Percentiles rank a stretch among this genome's conserved stretches.
Evolutionary conservation across 2,113 vertebrate genomes (phyloP).

Genomic region (Fukomys damarensis): DNA sequence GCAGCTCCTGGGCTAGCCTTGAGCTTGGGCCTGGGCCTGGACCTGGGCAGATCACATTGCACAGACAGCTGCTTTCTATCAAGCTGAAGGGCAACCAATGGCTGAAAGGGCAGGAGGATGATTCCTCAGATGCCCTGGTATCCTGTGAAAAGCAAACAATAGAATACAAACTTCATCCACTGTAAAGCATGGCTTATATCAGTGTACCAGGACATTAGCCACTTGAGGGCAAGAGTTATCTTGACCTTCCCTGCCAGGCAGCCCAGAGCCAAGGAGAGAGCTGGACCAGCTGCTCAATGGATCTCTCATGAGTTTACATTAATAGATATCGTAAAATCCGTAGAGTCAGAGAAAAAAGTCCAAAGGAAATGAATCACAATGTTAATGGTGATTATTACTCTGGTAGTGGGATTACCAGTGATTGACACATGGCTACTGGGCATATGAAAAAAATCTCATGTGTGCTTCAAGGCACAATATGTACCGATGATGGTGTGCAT

Average conservation of each 20-base stretch:
- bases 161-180: not conserved
- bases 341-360: not conserved
- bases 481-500: not conserved
- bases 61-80: conserved; percentile 42
- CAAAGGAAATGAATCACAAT: conserved; percentile 37
- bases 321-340: not conserved
- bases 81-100: conserved; percentile 12
- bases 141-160: not conserved
- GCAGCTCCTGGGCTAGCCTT: not conserved
- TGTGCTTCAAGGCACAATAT: not conserved
- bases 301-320: not conserved
- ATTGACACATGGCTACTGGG: not conserved
- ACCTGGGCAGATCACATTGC: not conserved
- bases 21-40: not conserved
- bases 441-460: not conserved
- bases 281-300: not conserved
- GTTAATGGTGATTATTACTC: not conserved
- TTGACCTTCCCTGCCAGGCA: not conserved
- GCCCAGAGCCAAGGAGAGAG: not conserved
- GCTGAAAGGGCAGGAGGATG: not conserved
- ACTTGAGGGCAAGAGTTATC: not conserved
- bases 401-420: not conserved
- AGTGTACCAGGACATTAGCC: not conserved
- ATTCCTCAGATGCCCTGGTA: not conserved
- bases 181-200: not conserved